phyloP scores from a whole-genome alignment of 2,113 vertebrate genomes.

The Antechinus flavipes region DNA sequence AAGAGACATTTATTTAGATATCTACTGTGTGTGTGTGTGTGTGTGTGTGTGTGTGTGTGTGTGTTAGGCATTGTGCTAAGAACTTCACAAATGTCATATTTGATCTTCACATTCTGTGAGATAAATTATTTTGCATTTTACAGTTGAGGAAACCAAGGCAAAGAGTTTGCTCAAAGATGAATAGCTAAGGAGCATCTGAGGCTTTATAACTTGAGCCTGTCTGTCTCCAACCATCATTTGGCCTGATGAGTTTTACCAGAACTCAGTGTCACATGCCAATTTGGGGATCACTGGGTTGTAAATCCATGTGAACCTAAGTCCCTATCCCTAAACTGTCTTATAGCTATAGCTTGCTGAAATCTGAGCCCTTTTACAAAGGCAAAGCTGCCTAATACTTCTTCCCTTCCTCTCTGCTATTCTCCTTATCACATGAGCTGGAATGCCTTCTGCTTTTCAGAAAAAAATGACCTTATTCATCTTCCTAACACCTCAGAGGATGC shows the following conservation, averaged over 20 bases:
- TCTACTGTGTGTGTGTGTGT: background rate
- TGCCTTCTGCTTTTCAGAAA: background rate
- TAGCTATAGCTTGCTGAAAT: too few relatives aligned
- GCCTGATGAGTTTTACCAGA: background rate
- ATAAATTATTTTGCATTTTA: background rate
- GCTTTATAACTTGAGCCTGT: background rate
- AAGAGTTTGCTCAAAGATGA: background rate
- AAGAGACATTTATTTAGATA: background rate
- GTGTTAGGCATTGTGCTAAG: background rate
- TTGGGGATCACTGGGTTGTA: background rate
- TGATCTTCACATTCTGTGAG: background rate
- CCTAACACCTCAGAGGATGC: background rate
- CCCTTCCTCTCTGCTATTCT: background rate
- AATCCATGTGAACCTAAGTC: background rate
- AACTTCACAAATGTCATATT: background rate
- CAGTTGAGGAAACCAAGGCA: background rate
- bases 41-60: background rate
- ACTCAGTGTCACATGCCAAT: background rate
- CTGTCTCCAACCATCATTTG: background rate
- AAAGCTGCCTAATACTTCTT: background rate
- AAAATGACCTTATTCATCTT: conserved; percentile 15
- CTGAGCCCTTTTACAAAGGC: background rate
- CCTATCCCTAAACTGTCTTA: background rate
- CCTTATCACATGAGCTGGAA: background rate
- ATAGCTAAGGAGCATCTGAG: background rate